phyloP scores from a whole-genome alignment of 2,113 vertebrate genomes.

The Varanus salvator region DNA sequence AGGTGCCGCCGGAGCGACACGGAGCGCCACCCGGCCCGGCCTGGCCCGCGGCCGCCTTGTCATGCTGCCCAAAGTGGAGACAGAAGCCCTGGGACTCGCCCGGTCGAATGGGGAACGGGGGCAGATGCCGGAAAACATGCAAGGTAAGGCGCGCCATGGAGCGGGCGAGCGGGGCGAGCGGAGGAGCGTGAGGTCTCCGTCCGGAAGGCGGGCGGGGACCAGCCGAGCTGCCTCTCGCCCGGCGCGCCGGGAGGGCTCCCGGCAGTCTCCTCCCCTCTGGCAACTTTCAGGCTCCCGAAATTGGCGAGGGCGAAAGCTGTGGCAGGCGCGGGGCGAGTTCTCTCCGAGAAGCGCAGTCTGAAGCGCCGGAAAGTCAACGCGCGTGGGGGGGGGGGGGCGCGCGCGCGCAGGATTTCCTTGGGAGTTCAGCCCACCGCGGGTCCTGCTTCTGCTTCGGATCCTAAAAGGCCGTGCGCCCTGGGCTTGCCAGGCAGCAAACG shows the following conservation, averaged over 20 bases:
- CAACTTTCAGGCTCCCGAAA: not conserved
- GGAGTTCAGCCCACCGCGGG: not conserved
- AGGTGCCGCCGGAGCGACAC: slow-evolving; percentile 82
- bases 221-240: not conserved
- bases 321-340: too few relatives aligned
- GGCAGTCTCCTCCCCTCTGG: not conserved
- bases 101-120: slow-evolving; percentile 96
- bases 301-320: too few relatives aligned
- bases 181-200: not conserved
- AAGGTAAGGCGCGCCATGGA: slow-evolving; percentile 85
- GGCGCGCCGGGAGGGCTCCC: not conserved
- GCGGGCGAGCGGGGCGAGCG: slow-evolving; percentile 26
- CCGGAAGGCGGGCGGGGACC: slow-evolving; percentile 29
- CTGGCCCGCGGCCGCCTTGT: slow-evolving; percentile 84
- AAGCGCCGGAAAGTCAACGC: not conserved
- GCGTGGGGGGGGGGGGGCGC: too few relatives aligned
- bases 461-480: not conserved
- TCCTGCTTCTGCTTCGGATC: not conserved
- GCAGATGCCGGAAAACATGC: slow-evolving; percentile 96
- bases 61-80: slow-evolving; percentile 99
- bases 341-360: not conserved
- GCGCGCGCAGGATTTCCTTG: not conserved
- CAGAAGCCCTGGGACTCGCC: slow-evolving; percentile 92
- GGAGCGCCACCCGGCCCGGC: slow-evolving; percentile 49
- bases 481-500: not conserved